These are phyloP conservation scores for Cistogaster globosa DNA, from an alignment of 2,888 invertebrate genomes.

Conservation along the genomic window DNA sequence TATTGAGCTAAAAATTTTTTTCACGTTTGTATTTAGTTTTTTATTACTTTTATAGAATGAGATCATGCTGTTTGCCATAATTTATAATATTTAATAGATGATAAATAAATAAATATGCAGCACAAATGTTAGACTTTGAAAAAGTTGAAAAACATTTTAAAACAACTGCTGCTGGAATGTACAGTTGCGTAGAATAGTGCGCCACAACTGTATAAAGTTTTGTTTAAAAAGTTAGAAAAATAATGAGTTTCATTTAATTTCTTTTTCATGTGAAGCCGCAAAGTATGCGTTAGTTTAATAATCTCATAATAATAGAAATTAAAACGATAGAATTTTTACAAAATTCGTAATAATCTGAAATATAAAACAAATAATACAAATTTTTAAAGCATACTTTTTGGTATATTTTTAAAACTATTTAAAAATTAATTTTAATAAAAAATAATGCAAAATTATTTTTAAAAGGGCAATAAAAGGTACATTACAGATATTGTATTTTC, in stretches of 20 bases:
- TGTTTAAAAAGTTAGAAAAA: neutral
- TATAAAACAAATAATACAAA: too few relatives aligned
- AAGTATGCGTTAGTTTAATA: neutral
- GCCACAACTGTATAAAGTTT: neutral
- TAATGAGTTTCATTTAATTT: neutral
- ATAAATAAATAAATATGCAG: constrained; percentile 27
- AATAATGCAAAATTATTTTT: too few relatives aligned
- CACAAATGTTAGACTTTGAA: constrained; percentile 13
- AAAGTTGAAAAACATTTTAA: neutral
- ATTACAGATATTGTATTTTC: too few relatives aligned
- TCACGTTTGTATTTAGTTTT: constrained; percentile 19
- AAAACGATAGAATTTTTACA: too few relatives aligned
- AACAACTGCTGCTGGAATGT: constrained; percentile 10
- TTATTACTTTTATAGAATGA: constrained; percentile 13
- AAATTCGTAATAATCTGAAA: too few relatives aligned
- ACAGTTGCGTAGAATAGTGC: constrained; percentile 1
- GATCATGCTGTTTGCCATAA: constrained; percentile 3
- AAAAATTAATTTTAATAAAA: too few relatives aligned
- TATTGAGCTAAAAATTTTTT: constrained; percentile 19
- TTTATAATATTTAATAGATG: constrained; percentile 19
- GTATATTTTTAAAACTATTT: too few relatives aligned
- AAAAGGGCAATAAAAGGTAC: too few relatives aligned
- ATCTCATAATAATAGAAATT: neutral
- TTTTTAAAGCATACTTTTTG: too few relatives aligned
- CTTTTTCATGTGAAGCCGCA: neutral